A percentile compares a stretch with the other conserved stretches of the same genome.
These are phyloP conservation scores for Chymomyza caudatula DNA, from an alignment of 2,888 invertebrate species.

Conservation along the genomic window DNA sequence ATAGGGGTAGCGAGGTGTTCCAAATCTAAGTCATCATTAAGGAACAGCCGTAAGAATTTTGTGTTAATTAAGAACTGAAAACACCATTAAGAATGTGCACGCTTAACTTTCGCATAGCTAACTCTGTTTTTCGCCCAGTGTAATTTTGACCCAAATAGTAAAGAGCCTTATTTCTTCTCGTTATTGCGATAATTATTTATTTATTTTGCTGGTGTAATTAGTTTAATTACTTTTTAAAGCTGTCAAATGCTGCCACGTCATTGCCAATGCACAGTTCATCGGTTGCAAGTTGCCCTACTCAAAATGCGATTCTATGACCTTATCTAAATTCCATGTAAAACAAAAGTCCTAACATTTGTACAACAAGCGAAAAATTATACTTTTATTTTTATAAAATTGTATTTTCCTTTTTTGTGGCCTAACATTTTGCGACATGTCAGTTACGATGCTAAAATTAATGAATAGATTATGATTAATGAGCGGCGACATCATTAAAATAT, in stretches of 20 bases:
- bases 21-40: too few species aligned
- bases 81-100: too few species aligned
- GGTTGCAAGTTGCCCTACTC: background rate
- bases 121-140: background rate
- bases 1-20: too few species aligned
- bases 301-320: conserved; percentile 37
- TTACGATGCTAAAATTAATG: conserved; percentile 62
- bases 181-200: background rate
- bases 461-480: conserved; percentile 72
- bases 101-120: too few species aligned
- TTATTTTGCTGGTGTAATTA: background rate
- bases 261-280: background rate
- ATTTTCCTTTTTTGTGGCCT: conserved; percentile 19
- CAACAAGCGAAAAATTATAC: conserved; percentile 11
- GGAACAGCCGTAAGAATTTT: too few species aligned
- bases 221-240: background rate
- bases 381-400: background rate
- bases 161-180: background rate
- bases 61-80: too few species aligned
- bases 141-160: background rate
- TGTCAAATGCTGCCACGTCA: background rate
- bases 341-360: conserved; percentile 56
- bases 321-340: conserved; percentile 55
- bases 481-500: conserved; percentile 71
- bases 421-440: conserved; percentile 56